Percentiles rank a stretch among this genome's conserved stretches.
Conservation (phyloP, 2,797 vertebrate species). For the Chlorospingus semifuscus region DNA sequence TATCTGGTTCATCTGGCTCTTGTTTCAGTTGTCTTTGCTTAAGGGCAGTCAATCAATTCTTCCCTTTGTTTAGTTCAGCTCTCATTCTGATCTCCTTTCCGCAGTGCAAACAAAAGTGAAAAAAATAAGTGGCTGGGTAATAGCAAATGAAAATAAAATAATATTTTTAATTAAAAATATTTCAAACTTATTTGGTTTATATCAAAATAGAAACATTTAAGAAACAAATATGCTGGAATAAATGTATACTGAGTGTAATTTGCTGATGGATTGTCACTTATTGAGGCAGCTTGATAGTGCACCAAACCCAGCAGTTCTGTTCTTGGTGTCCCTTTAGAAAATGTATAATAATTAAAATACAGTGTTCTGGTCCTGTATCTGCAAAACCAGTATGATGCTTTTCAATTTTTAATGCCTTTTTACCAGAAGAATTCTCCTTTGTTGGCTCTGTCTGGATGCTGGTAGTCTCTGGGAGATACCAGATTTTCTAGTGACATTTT, state of each 20-base stretch:
- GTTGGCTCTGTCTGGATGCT: neutral
- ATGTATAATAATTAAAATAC: neutral
- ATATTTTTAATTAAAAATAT: neutral
- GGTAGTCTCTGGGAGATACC: neutral
- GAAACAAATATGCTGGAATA: neutral
- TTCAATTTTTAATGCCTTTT: neutral
- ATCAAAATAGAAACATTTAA: neutral
- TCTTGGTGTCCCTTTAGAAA: neutral
- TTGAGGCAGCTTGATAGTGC: neutral
- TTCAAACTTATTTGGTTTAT: neutral
- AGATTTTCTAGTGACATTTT: neutral
- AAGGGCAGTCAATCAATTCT: neutral
- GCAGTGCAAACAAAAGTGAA: neutral
- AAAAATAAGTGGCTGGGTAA: neutral
- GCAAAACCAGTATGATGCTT: neutral
- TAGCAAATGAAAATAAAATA: neutral
- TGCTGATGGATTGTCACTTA: neutral
- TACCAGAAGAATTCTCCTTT: neutral
- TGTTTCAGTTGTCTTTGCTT: neutral
- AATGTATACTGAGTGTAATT: neutral
- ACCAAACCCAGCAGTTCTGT: neutral
- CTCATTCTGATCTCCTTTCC: neutral
- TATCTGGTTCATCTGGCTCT: neutral
- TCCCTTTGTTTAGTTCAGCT: neutral
- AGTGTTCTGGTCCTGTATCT: neutral